Evolutionary conservation across 2,888 invertebrate species (phyloP).

Genomic region (Nomada lathburiana): DNA sequence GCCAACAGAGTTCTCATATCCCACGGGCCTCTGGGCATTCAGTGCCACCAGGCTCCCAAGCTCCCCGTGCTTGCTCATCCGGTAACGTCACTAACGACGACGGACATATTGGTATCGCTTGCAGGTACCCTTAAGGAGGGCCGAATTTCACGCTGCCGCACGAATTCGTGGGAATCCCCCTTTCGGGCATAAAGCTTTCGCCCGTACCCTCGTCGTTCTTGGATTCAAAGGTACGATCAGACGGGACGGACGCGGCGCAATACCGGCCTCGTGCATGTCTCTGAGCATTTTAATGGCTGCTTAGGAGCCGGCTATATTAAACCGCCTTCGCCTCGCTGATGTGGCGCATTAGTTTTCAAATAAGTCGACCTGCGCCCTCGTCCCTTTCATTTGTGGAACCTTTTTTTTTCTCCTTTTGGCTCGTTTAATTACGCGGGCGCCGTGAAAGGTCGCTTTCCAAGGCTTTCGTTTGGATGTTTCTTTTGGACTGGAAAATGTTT

Average conservation of each 20-base stretch:
- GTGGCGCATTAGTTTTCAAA: constrained; percentile 11
- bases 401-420: no score
- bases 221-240: constrained; percentile 56
- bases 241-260: constrained; percentile 30
- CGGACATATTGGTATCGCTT: constrained; percentile 73
- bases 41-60: constrained; percentile 57
- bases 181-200: constrained; percentile 42
- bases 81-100: constrained; percentile 73
- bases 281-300: constrained; percentile 53
- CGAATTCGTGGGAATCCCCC: constrained; percentile 63
- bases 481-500: no score
- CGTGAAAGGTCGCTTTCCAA: no score
- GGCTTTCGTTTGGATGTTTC: no score
- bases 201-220: constrained; percentile 23
- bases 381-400: no score
- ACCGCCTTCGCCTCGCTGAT: constrained; percentile 21
- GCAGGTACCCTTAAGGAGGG: constrained; percentile 66
- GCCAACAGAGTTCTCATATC: constrained; percentile 76
- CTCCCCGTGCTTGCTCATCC: constrained; percentile 69
- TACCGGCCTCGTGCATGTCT: constrained; percentile 28
- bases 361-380: background rate
- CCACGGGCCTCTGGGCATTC: constrained; percentile 76
- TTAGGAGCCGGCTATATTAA: constrained; percentile 46
- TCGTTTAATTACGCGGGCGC: no score
- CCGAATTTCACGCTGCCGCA: constrained; percentile 53